Evolutionary conservation across 2,113 vertebrate species (phyloP).

Genomic region (Entomyzon cyanotis): DNA sequence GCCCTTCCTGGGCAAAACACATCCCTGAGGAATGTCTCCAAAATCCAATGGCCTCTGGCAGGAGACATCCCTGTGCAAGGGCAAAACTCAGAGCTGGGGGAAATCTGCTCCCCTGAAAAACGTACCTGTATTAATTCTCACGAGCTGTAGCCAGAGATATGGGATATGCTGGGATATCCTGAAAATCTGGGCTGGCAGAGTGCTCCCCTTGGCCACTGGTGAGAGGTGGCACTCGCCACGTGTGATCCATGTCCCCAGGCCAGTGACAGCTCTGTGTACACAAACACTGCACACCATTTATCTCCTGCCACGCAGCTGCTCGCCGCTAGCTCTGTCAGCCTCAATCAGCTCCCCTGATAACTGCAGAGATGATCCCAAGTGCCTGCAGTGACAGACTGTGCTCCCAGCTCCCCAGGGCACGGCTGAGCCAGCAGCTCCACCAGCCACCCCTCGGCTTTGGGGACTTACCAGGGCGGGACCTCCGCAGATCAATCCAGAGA

Average conservation of each 20-base stretch:
- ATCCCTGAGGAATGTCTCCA: rapidly evolving
- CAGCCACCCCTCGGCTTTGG: neutral
- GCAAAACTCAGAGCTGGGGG: neutral
- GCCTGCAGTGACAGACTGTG: rapidly evolving
- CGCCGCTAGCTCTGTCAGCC: neutral
- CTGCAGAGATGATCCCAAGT: neutral
- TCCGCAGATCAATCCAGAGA: neutral
- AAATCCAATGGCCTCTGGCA: rapidly evolving
- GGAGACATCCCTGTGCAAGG: rapidly evolving
- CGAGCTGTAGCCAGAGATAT: rapidly evolving
- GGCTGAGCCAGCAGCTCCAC: neutral
- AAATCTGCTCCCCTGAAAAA: neutral
- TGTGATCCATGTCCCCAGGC: neutral
- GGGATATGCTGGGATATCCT: neutral
- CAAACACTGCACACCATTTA: neutral
- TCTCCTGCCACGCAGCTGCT: neutral
- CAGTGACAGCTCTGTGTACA: neutral
- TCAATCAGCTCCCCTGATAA: neutral
- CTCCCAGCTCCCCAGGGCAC: neutral
- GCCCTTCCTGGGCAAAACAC: neutral
- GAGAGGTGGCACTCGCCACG: neutral
- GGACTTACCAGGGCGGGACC: neutral
- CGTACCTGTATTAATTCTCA: neutral
- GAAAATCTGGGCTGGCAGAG: rapidly evolving
- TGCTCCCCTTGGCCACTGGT: rapidly evolving